These are phyloP conservation scores for Tortricodes alternella DNA, from an alignment of 2,888 invertebrate species.

Conservation along the genomic window DNA sequence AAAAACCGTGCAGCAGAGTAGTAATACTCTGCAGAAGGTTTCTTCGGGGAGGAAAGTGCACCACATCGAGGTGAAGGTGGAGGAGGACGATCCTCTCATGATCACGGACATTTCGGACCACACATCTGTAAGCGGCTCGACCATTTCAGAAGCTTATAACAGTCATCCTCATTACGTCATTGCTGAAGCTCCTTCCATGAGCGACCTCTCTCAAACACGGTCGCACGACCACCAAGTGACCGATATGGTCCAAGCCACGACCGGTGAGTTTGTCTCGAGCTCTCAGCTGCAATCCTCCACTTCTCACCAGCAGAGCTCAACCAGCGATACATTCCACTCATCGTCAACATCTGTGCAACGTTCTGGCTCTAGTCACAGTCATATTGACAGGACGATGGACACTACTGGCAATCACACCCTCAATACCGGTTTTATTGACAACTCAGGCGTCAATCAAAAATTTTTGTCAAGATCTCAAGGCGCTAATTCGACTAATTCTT, in stretches of 20 bases:
- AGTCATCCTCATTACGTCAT: slow-evolving; percentile 81
- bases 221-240: slow-evolving; percentile 64
- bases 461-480: slow-evolving; percentile 61
- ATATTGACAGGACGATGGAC: slow-evolving; percentile 67
- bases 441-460: slow-evolving; percentile 48
- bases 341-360: slow-evolving; percentile 70
- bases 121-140: slow-evolving; percentile 74
- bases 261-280: slow-evolving; percentile 72
- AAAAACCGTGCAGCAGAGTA: slow-evolving; percentile 68
- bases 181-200: slow-evolving; percentile 76
- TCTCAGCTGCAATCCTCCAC: slow-evolving; percentile 69
- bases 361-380: slow-evolving; percentile 65
- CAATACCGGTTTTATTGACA: slow-evolving; percentile 74
- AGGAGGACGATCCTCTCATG: slow-evolving; percentile 80
- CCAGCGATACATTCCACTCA: slow-evolving; percentile 69
- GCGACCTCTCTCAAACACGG: slow-evolving; percentile 71
- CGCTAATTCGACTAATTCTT: slow-evolving; percentile 66
- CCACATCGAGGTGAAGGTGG: slow-evolving; percentile 80
- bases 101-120: slow-evolving; percentile 78
- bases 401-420: slow-evolving; percentile 68
- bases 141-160: slow-evolving; percentile 75
- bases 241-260: slow-evolving; percentile 71
- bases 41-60: slow-evolving; percentile 78
- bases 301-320: slow-evolving; percentile 70
- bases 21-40: slow-evolving; percentile 70